Base-by-base conservation (phyloP, 2,113 vertebrate genomes). In the Climacteris rufus region DNA sequence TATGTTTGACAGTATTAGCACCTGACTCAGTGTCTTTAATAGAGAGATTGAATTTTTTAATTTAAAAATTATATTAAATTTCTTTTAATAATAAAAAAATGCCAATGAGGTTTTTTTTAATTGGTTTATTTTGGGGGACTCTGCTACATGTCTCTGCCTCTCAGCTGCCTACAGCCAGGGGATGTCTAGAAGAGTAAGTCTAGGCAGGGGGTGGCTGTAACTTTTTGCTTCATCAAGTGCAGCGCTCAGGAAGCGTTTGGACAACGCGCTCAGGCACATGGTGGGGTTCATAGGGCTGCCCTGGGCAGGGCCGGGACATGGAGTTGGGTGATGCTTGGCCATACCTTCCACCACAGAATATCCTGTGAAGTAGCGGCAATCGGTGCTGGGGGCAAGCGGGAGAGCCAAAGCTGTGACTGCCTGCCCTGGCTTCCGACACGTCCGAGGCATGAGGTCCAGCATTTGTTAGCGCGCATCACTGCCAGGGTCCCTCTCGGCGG, bases 31-130 rank as follows among this genome's bases (percentile, higher is more conserved):
- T 87, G 95, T 97, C 97, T 97, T 96, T 97, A 96, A 96, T 77
- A 95, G 77, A 96, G 76, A 85, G 85, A 96, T 40, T 86, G 87
- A 88, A 50, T 96, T 98, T 98, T 98, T 98, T 98, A 98, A 97
- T 98, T 97, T 98, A 97, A 98, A 96, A 86, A 83, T 42, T 71
- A 93, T 96, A 98, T 98, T 98, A 98, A 98, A 98, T 97, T 96
- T 97, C 97, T 98, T 98, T 98, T 98, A 98, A 98, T 98, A 98
- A 97, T 96, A 98, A 49, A 60, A 59, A 79, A 78, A 83, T 49
- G 63, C 74, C 68, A 39, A 40, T 60, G 76, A 52, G 9, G 2
- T 6, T 33, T 63, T 54, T 45, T 81, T 81, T 4, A 8, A 28
- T 25, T 7, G 11, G 5, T n/a, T 84, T n/a, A 8, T 8, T 0